Conservation (phyloP, 2,797 vertebrate species). For the Moxostoma hubbsi region DNA sequence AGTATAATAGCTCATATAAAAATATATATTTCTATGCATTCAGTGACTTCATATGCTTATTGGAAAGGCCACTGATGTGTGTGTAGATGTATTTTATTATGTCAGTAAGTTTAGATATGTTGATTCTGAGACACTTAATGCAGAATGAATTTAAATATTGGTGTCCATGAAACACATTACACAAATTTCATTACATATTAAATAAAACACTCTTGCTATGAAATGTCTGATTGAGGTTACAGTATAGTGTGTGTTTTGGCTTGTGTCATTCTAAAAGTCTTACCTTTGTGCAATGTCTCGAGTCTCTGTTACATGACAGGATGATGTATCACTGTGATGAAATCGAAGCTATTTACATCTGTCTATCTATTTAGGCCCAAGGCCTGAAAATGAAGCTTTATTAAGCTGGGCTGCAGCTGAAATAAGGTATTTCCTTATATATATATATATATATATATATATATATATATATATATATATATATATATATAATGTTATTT, state of each 20-base stretch:
- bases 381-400: conserved; percentile 6
- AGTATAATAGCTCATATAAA: conserved; percentile 24
- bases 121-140: conserved; percentile 22
- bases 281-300: neutral
- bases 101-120: conserved; percentile 4
- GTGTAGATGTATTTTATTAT: conserved; percentile 12
- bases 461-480: too few relatives aligned
- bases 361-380: neutral
- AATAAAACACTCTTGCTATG: neutral
- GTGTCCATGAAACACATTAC: neutral
- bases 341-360: neutral
- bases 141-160: conserved; percentile 13
- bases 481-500: too few relatives aligned
- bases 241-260: neutral
- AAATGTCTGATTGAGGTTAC: neutral
- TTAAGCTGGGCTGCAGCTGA: neutral
- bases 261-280: too few relatives aligned
- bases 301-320: neutral
- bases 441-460: too few relatives aligned
- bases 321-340: conserved; percentile 4
- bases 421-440: too few relatives aligned
- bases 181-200: neutral
- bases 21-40: conserved; percentile 39
- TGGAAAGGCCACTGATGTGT: neutral
- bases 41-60: conserved; percentile 33